Evolutionary conservation across 2,113 vertebrate species (phyloP).

Genomic region (Poeciliopsis prolifica): DNA sequence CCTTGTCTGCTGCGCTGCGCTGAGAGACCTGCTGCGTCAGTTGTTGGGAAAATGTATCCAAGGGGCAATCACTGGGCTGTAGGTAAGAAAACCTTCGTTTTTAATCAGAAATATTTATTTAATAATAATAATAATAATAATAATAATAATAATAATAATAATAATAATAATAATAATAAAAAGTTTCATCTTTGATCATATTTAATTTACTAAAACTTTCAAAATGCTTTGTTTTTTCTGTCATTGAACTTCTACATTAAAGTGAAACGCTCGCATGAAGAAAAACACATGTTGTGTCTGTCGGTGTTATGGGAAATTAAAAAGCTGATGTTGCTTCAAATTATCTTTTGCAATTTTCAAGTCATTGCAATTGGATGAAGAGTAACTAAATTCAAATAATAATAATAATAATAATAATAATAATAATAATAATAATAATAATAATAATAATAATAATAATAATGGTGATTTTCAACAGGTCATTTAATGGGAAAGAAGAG

Average conservation of each 20-base stretch:
- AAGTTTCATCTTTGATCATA: too few relatives aligned
- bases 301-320: neutral
- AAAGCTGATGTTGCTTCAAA: too few relatives aligned
- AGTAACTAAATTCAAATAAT: too few relatives aligned
- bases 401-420: too few relatives aligned
- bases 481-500: constrained; percentile 98
- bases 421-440: too few relatives aligned
- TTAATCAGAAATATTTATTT: neutral
- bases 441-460: too few relatives aligned
- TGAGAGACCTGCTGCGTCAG: constrained; percentile 61
- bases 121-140: neutral
- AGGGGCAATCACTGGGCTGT: constrained; percentile 95
- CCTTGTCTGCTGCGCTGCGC: constrained; percentile 71
- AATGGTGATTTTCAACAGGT: constrained; percentile 70
- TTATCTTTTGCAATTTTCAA: neutral
- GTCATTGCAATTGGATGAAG: neutral
- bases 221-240: neutral
- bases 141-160: too few relatives aligned
- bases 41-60: constrained; percentile 83
- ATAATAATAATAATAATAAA: too few relatives aligned
- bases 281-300: too few relatives aligned
- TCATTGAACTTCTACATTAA: neutral
- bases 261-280: neutral
- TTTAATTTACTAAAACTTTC: neutral
- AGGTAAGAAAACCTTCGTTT: constrained; percentile 79